Evolutionary conservation across 1,140 invertebrate genomes (phyloP).

Genomic region (Elysia chlorotica): DNA sequence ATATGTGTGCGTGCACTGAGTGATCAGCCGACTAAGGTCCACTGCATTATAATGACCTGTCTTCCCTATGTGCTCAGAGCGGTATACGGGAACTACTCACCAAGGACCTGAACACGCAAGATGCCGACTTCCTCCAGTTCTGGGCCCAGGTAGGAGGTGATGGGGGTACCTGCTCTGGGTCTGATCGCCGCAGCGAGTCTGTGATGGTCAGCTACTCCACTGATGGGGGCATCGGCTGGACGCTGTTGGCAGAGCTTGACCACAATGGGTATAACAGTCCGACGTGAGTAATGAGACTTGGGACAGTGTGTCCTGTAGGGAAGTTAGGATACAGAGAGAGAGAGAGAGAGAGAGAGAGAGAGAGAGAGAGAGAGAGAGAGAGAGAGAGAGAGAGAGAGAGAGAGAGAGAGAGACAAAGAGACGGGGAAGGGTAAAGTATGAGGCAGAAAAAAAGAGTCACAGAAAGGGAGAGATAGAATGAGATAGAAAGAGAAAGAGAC

Average conservation of each 20-base stretch:
- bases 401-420: too few species aligned
- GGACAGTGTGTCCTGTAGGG: not conserved
- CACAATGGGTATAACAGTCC: slow-evolving; percentile 34
- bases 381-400: too few species aligned
- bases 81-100: slow-evolving; percentile 48
- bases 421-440: not conserved
- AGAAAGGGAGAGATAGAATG: not conserved
- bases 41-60: too few species aligned
- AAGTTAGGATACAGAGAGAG: not conserved
- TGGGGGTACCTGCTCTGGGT: slow-evolving; percentile 40
- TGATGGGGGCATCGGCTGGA: slow-evolving; percentile 61
- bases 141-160: slow-evolving; percentile 53
- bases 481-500: not conserved
- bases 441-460: not conserved
- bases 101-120: slow-evolving; percentile 46
- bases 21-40: too few species aligned
- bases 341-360: not conserved
- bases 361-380: not conserved
- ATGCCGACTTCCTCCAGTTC: slow-evolving; percentile 54
- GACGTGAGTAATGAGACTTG: slow-evolving; percentile 32
- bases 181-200: slow-evolving; percentile 41
- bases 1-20: too few species aligned
- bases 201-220: slow-evolving; percentile 58
- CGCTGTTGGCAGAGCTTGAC: slow-evolving; percentile 52
- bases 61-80: slow-evolving; percentile 38